phyloP scores from a whole-genome alignment of 2,888 invertebrate genomes.

The Agrypnus murinus region DNA sequence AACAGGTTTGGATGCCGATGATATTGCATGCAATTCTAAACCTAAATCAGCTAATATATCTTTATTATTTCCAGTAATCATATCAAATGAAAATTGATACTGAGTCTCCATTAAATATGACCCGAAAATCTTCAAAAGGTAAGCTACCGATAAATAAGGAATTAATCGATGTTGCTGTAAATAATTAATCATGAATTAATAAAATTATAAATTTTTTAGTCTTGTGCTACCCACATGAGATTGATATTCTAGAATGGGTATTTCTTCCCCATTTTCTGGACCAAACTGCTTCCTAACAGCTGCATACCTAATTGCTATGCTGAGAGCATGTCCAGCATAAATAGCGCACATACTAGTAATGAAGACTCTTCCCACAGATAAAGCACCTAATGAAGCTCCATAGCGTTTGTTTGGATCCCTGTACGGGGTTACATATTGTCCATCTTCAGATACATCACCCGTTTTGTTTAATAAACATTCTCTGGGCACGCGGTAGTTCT shows the following conservation, averaged over 20 bases:
- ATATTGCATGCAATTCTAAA: slow-evolving; percentile 84
- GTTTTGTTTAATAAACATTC: slow-evolving; percentile 87
- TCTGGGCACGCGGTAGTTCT: slow-evolving; percentile 87
- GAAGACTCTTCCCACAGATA: slow-evolving; percentile 88
- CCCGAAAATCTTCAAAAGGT: slow-evolving; percentile 76
- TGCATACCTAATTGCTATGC: slow-evolving; percentile 91
- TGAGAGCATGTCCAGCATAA: slow-evolving; percentile 82
- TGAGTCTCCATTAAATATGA: slow-evolving; percentile 71
- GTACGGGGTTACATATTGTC: slow-evolving; percentile 86
- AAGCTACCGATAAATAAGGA: slow-evolving; percentile 79
- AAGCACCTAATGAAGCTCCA: slow-evolving; percentile 74
- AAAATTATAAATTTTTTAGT: slow-evolving; percentile 18
- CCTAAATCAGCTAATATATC: slow-evolving; percentile 58
- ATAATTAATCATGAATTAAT: too few relatives aligned
- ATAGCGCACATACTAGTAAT: slow-evolving; percentile 77
- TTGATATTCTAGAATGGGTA: slow-evolving; percentile 93
- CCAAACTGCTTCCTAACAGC: slow-evolving; percentile 93
- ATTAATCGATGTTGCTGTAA: slow-evolving; percentile 82
- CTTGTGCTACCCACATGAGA: slow-evolving; percentile 84
- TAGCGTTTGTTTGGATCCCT: slow-evolving; percentile 86
- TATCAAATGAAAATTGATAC: slow-evolving; percentile 49
- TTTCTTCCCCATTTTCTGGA: slow-evolving; percentile 81
- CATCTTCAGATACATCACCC: slow-evolving; percentile 89
- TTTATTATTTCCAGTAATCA: slow-evolving; percentile 53
- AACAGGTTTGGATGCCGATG: slow-evolving; percentile 84